Evolutionary conservation across 2,888 invertebrate genomes (phyloP).

Genomic region (Rugalucina vietnamica): DNA sequence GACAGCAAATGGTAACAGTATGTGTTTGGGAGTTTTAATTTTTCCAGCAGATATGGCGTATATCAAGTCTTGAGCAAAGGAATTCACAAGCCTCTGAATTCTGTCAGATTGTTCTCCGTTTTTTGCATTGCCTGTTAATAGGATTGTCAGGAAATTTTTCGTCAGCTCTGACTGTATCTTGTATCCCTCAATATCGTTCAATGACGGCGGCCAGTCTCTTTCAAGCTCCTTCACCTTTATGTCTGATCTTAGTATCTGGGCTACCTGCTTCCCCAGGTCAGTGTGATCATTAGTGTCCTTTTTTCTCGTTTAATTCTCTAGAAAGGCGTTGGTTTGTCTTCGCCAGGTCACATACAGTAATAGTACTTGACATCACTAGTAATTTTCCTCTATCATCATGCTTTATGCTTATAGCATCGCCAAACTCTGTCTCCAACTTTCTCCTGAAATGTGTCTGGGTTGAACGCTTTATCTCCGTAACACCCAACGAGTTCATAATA

Average conservation of each 20-base stretch:
- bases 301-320: background rate
- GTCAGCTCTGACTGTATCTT: background rate
- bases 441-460: background rate
- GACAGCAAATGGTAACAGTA: background rate
- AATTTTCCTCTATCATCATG: background rate
- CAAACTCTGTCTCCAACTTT: conserved; percentile 10
- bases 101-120: background rate
- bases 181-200: background rate
- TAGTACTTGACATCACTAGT: background rate
- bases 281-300: background rate
- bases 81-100: background rate
- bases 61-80: background rate
- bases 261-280: background rate
- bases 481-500: background rate
- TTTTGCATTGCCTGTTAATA: background rate
- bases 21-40: background rate
- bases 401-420: background rate
- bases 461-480: background rate
- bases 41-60: background rate
- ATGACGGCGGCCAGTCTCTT: background rate
- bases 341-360: background rate
- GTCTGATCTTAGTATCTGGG: background rate
- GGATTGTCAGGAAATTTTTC: background rate
- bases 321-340: background rate
- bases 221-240: background rate